Evolutionary conservation across 2,113 vertebrate species (phyloP), one percentile per base, ranked within the genome.

Genomic region (Poeciliopsis retropinna): DNA sequence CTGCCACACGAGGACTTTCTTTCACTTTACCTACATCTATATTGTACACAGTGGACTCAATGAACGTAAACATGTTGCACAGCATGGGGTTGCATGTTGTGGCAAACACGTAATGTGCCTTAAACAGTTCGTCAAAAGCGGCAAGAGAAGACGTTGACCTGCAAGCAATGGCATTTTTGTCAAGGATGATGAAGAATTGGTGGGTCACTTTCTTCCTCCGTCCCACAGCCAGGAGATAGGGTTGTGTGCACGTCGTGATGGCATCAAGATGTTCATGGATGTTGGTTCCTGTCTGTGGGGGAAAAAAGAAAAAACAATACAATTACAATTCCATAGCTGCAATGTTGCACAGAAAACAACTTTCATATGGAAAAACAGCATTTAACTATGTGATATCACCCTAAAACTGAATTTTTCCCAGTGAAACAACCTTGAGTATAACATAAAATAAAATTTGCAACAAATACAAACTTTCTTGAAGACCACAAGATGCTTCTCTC

Each of bases 251-350:
- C 2, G 34, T 31, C 4, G 13, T 44, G 73, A 67, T 32, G 28
- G 8, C n/a, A 70, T 41, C 64, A 27, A 83, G 78, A 69, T 89
- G 81, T 31, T 85, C 65, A 12, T 85, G 67, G 5, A 83, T 73
- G 34, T 10, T 80, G 31, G 77, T 86, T 70, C 81, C 78, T 27
- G 51, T 72, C 78, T 85, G 72, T 31, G 5, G 4, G 5, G 31
- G 31, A 4, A 31, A 31, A 75, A 5, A 3, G 69, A 57, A n/a
- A 9, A 69, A 14, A 57, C 3, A 9, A 13, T 13, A 39, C 12
- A 13, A 39, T 12, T 39, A 39, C 39, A 39, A 39, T 39, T 14
- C 13, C 29, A 70, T 60, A 22, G 14, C 17, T 15, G 17, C 14
- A 15, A 47, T 47, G 15, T 14, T 47, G 15, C 44, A 47, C 6